Conservation (phyloP, 1,140 invertebrate genomes). For the Pygmarrhopalites habei region DNA sequence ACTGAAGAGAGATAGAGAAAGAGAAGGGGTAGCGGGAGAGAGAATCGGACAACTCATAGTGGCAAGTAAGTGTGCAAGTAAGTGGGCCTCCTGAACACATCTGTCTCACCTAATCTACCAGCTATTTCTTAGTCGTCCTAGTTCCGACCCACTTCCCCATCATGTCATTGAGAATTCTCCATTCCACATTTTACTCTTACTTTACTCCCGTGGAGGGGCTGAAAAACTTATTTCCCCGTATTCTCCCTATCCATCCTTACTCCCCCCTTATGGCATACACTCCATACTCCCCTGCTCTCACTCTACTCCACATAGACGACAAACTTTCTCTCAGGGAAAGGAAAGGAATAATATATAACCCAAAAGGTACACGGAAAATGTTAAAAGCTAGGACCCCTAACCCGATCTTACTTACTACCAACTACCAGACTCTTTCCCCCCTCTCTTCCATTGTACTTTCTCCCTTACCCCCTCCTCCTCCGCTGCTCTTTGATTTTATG, state of each 20-base stretch:
- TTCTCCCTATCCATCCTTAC: too few species aligned
- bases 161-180: constrained; percentile 8
- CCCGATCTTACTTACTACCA: constrained; percentile 1
- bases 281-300: neutral
- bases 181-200: neutral
- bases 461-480: neutral
- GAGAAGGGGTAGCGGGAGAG: constrained; percentile 21
- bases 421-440: too few species aligned
- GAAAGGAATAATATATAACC: constrained; percentile 5
- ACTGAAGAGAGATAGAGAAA: neutral
- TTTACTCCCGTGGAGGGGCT: too few species aligned
- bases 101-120: constrained; percentile 23
- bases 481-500: neutral
- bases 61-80: constrained; percentile 7
- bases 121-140: constrained; percentile 27
- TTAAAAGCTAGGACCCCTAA: constrained; percentile 8
- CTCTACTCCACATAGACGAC: constrained; percentile 9
- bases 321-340: constrained; percentile 1
- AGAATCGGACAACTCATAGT: constrained; percentile 8
- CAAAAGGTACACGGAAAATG: constrained; percentile 3
- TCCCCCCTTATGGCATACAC: neutral
- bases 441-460: neutral
- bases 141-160: constrained; percentile 26
- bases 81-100: constrained; percentile 15
- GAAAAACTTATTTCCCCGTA: too few species aligned